phyloP scores from a whole-genome alignment of 2,888 invertebrate genomes.

The Itoplectis maculator region DNA sequence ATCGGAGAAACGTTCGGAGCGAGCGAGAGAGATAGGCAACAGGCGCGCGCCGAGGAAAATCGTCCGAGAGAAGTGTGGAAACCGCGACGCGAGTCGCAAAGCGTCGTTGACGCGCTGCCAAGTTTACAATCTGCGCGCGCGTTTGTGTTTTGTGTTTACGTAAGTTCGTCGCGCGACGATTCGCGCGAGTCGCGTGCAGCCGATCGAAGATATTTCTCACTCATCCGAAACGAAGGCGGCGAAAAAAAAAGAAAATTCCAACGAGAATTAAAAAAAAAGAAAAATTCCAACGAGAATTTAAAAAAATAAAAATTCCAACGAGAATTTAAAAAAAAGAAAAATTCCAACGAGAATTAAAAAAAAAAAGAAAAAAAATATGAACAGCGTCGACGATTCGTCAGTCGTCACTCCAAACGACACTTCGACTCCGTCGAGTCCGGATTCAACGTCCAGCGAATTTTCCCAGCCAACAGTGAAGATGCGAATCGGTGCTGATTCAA shows the following conservation, averaged over 20 bases:
- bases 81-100: slow-evolving; percentile 60
- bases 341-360: too few species aligned
- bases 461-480: slow-evolving; percentile 70
- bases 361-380: slow-evolving; percentile 71
- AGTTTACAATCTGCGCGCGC: slow-evolving; percentile 60
- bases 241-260: not conserved
- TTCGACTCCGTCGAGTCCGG: slow-evolving; percentile 70
- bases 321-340: not conserved
- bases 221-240: too few species aligned
- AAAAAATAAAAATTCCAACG: not conserved
- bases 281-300: too few species aligned
- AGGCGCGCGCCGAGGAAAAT: slow-evolving; percentile 35
- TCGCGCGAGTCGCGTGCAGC: slow-evolving; percentile 25
- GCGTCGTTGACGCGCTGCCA: slow-evolving; percentile 62
- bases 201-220: slow-evolving; percentile 36
- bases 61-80: slow-evolving; percentile 11
- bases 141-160: slow-evolving; percentile 65
- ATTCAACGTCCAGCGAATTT: slow-evolving; percentile 70
- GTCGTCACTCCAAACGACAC: slow-evolving; percentile 66
- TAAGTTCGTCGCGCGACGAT: slow-evolving; percentile 71
- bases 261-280: too few species aligned
- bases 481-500: slow-evolving; percentile 61
- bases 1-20: slow-evolving; percentile 46
- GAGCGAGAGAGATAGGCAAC: slow-evolving; percentile 26
- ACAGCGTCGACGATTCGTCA: slow-evolving; percentile 74